Percentiles rank a stretch among this genome's conserved stretches.
phyloP scores from a whole-genome alignment of 2,888 invertebrate genomes.

The Drosophila yooni region DNA sequence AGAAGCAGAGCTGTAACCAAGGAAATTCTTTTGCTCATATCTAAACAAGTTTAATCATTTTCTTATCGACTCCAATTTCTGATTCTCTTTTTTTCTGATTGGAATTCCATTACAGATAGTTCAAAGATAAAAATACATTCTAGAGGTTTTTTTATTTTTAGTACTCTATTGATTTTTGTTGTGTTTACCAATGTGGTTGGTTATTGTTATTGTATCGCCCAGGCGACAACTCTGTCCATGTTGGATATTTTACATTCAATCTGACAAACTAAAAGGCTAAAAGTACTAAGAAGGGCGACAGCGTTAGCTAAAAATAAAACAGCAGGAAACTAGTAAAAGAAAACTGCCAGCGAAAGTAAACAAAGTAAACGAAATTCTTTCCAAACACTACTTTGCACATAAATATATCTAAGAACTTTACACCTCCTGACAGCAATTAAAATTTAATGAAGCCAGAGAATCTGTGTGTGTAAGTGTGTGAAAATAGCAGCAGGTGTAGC shows the following conservation, averaged over 20 bases:
- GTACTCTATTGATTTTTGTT: background rate
- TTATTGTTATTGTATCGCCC: background rate
- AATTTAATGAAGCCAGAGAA: slow-evolving; percentile 26
- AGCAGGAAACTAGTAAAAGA: background rate
- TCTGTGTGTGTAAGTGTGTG: slow-evolving; percentile 4
- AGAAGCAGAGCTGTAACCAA: background rate
- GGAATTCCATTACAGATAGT: background rate
- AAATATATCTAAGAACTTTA: slow-evolving; percentile 1
- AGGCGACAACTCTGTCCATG: background rate
- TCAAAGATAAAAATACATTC: background rate
- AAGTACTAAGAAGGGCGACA: background rate
- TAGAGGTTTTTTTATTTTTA: background rate
- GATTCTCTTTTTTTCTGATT: background rate
- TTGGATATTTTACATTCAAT: background rate
- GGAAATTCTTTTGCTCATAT: background rate
- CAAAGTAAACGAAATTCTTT: background rate
- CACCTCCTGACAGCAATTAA: slow-evolving; percentile 33
- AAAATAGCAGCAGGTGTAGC: slow-evolving; percentile 54
- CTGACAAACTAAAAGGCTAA: background rate
- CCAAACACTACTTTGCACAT: background rate
- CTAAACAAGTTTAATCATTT: background rate
- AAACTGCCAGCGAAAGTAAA: background rate
- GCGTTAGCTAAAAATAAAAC: background rate
- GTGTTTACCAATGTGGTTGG: background rate
- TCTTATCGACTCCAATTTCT: background rate